These are phyloP conservation scores for Acanthurus lineatus DNA, from an alignment of 2,797 vertebrate species.

Conservation along the genomic window DNA sequence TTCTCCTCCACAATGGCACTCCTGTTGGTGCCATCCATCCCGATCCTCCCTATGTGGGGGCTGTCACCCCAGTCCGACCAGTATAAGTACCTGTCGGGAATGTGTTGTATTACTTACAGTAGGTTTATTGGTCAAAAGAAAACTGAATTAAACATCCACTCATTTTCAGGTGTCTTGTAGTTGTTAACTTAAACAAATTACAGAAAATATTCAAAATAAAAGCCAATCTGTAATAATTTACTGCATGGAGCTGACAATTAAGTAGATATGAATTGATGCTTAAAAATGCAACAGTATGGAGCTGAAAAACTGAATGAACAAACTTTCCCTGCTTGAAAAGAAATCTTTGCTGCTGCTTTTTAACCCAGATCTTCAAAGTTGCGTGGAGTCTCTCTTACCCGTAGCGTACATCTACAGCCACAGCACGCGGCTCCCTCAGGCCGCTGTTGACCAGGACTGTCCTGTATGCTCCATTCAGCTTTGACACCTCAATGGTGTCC, in stretches of 20 bases:
- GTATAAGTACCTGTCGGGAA: conserved; percentile 91
- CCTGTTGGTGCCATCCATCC: conserved; percentile 96
- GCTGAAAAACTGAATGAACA: background rate
- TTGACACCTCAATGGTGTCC: conserved; percentile 98
- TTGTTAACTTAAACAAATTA: background rate
- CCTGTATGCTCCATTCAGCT: conserved; percentile 95
- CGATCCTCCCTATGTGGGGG: conserved; percentile 96
- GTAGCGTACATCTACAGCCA: conserved; percentile 95
- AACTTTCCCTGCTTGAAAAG: background rate
- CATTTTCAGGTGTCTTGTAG: background rate
- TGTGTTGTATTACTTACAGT: background rate
- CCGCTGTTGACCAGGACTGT: conserved; percentile 96
- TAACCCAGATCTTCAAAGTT: background rate
- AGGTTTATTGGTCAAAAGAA: background rate
- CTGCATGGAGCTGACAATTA: background rate
- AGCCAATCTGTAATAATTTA: background rate
- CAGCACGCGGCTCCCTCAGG: conserved; percentile 93
- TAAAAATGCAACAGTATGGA: background rate
- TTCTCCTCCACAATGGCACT: conserved; percentile 93
- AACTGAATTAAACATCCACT: background rate
- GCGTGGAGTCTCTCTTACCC: conserved; percentile 84
- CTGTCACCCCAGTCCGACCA: conserved; percentile 99
- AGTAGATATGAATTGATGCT: background rate
- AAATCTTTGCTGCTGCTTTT: background rate
- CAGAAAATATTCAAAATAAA: too few species aligned